Base-by-base conservation (phyloP, 2,888 invertebrate genomes). In the Spodoptera exigua region DNA sequence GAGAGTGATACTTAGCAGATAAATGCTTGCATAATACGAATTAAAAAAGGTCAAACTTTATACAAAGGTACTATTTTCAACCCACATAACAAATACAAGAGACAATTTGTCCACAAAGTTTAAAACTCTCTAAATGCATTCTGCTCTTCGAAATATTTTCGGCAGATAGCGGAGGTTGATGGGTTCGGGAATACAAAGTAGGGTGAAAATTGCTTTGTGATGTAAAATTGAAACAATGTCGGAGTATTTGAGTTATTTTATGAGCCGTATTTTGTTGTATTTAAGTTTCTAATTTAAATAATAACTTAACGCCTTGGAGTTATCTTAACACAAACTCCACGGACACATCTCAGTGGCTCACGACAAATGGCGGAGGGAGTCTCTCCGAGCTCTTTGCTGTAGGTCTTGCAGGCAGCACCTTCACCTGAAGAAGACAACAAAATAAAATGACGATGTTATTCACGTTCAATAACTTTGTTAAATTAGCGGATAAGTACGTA, bases 381-480 rank as follows among this genome's bases (percentile, higher is more conserved):
- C 62, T 90, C 92, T 48, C 93, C 93, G 1, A 91, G 65, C 52
- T 93, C 93, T 70, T 88, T 89, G 84, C 91, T 90, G 87, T 93
- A 94, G 0, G 73, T 80, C 79, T 91, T 93, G 83, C 93, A 93
- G 1, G 86, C 81, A 0, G 78, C 76, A 14, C 83, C 82, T 69
- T 92, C 89, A 56, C 70, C 93, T 94, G 84, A 12, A 60, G 14
- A 43, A 36, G 1, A 59, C 34, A 47, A 47, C 2, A 43, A n/a
- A 32, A 47, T 44, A 17, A 17, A 0, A 13, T 43, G 12, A 14
- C 36, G 36, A 43, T 21, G 46, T 39, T 27, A 44, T 36, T 48
- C 3, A 3, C 27, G 5, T 41, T 7, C 9, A 34, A 3, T 17
- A 39, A 51, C 36, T 43, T 0, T 11, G 57, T 61, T 5, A 32